Evolutionary conservation across 2,888 invertebrate genomes (phyloP).

Genomic region (Macrosoma leucophasiata): DNA sequence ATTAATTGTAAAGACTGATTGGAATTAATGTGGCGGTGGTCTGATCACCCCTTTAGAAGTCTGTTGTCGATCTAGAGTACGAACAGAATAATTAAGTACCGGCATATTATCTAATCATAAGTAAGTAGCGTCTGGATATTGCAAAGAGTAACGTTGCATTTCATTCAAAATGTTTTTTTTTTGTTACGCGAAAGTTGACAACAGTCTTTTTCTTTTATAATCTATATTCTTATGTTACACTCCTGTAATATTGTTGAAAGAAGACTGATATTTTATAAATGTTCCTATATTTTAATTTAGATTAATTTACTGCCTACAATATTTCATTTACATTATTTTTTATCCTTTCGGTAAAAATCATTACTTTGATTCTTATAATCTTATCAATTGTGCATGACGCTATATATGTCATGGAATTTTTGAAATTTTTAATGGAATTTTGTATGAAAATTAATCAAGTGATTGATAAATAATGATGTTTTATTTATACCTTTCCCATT

Average conservation of each 20-base stretch:
- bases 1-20: slow-evolving; percentile 55
- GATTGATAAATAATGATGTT: slow-evolving; percentile 65
- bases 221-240: slow-evolving; percentile 55
- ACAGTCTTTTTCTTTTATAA: slow-evolving; percentile 52
- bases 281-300: slow-evolving; percentile 75
- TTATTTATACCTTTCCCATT: slow-evolving; percentile 31
- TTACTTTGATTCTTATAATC: slow-evolving; percentile 67
- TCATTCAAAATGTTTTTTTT: slow-evolving; percentile 12
- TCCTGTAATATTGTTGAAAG: slow-evolving; percentile 64
- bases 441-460: slow-evolving; percentile 73
- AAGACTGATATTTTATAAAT: slow-evolving; percentile 72
- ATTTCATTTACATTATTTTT: slow-evolving; percentile 64
- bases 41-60: slow-evolving; percentile 64
- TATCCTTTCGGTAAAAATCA: slow-evolving; percentile 59
- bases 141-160: slow-evolving; percentile 14
- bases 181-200: slow-evolving; percentile 46
- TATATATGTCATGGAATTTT: slow-evolving; percentile 73
- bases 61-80: slow-evolving; percentile 63
- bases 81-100: slow-evolving; percentile 28
- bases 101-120: no score
- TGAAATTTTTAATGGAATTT: slow-evolving; percentile 75
- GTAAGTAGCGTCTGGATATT: no score
- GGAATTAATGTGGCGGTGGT: slow-evolving; percentile 61
- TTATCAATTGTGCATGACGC: slow-evolving; percentile 72
- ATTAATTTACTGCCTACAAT: slow-evolving; percentile 68